Conservation (phyloP, 2,888 invertebrate species). For the Apamea monoglypha region DNA sequence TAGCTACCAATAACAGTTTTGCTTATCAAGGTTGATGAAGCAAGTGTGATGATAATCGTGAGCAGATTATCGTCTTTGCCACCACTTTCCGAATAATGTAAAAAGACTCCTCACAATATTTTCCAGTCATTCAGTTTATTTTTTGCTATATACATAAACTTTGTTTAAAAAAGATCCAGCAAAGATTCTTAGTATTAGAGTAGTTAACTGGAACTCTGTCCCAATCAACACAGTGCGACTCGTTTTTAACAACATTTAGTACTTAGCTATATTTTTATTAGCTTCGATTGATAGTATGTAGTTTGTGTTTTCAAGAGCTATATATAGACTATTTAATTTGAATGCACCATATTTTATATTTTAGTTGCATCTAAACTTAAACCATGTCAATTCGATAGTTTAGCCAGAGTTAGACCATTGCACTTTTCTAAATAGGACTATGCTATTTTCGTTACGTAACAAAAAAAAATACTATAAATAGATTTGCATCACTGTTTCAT, state of each 20-base stretch:
- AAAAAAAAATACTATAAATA: conserved; percentile 1
- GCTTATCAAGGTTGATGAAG: not conserved
- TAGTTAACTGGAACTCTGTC: conserved; percentile 25
- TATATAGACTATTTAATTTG: not conserved
- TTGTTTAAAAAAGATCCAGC: conserved; percentile 2
- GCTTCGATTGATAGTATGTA: conserved; percentile 5
- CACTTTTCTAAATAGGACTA: conserved; percentile 2
- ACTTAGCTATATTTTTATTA: conserved; percentile 15
- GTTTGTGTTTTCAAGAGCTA: conserved; percentile 1
- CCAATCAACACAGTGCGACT: conserved; percentile 24
- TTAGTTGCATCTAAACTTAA: not conserved
- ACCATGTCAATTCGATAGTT: conserved; percentile 1
- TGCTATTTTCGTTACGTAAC: conserved; percentile 4
- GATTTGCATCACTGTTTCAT: not conserved
- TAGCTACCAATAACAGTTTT: not conserved
- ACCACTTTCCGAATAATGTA: not conserved
- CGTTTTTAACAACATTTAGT: conserved; percentile 29
- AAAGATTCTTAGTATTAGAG: conserved; percentile 13
- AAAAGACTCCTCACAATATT: not conserved
- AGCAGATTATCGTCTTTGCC: not conserved
- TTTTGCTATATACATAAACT: too few species aligned
- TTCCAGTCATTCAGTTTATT: not conserved
- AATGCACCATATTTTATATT: conserved; percentile 3
- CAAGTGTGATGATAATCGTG: not conserved
- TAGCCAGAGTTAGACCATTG: not conserved